phyloP scores from a whole-genome alignment of 2,797 vertebrate genomes.

The Nannoperca obscura region DNA sequence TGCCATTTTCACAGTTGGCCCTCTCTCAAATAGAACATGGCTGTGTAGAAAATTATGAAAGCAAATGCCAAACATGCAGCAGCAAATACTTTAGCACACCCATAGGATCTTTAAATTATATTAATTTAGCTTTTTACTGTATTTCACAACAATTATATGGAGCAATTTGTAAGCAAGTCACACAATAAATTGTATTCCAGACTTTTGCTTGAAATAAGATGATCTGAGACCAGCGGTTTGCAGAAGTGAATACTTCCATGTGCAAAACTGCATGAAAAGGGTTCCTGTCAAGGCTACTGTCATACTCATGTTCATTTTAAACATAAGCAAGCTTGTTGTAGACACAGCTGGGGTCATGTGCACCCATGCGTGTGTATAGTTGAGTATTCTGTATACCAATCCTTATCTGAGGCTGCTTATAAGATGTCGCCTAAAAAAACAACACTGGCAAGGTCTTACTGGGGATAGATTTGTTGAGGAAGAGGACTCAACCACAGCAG shows the following conservation, averaged over 20 bases:
- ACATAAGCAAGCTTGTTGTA: constrained; percentile 2
- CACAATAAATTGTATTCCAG: constrained; percentile 18
- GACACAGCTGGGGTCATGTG: constrained; percentile 7
- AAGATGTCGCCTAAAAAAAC: constrained; percentile 47
- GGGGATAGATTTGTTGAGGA: constrained; percentile 46
- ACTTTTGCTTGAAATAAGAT: constrained; percentile 23
- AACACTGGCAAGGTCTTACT: constrained; percentile 47
- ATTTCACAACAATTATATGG: constrained; percentile 7
- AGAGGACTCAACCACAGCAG: constrained; percentile 57
- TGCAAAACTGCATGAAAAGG: constrained; percentile 11
- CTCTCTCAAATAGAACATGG: constrained; percentile 17
- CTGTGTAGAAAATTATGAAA: constrained; percentile 9
- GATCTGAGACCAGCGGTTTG: constrained; percentile 20
- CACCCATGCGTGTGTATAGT: neutral
- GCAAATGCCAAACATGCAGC: neutral
- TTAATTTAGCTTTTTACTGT: neutral
- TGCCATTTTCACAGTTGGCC: constrained; percentile 1
- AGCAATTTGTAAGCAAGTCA: constrained; percentile 12
- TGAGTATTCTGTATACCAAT: neutral
- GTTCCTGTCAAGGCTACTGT: neutral
- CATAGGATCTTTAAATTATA: neutral
- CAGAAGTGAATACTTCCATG: constrained; percentile 6
- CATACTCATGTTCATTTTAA: constrained; percentile 4
- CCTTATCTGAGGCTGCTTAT: constrained; percentile 18
- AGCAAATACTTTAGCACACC: constrained; percentile 7